Evolutionary conservation across 2,113 vertebrate species (phyloP), one percentile per base, ranked within the genome.

Genomic region (Phycodurus eques): DNA sequence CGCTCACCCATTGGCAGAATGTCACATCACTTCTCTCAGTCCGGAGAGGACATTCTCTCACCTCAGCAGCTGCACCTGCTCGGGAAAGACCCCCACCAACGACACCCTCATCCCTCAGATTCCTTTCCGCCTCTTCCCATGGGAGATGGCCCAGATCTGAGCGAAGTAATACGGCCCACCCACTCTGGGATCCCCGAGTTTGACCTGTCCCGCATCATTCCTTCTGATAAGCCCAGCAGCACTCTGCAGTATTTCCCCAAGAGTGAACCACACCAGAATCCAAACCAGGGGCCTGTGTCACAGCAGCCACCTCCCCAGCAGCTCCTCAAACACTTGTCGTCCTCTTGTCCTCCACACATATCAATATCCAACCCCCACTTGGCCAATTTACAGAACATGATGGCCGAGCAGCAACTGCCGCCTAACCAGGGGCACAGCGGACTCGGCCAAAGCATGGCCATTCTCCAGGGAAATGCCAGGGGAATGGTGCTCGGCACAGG

Each of bases 171-270:
- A 83, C 94, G 98, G 60, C 93, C 96, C 72, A 93, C 93, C 2
- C 95, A 96, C 64, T 95, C 95, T 0, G 98, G 98, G 9, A 98
- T 99, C 84, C 98, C 96, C 0, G 96, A 99, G 86, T 99, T 99
- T 54, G 97, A 99, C 87, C 91, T 99, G 31, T 99, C 97, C 20
- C 93, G 96, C 79, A 99, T 99, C 93, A 99, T 99, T 93, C 98
- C 98, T 0, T 95, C 97, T 0, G 98, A 99, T 91, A 98, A 98
- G 83, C 98, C 98, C 51, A 99, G 97, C 87, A 98, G 96, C 94
- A 99, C 97, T 57, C 93, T 99, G 82, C 96, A 98, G 91, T 99
- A 99, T 92, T 99, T 99, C 85, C 98, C 98, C 61, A 98, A 98
- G 87, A 94, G 84, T 44, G 95, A 96, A 51, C 84, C 81, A 10